Conservation (phyloP, 2,888 invertebrate species). For the Capitulum mitella region DNA sequence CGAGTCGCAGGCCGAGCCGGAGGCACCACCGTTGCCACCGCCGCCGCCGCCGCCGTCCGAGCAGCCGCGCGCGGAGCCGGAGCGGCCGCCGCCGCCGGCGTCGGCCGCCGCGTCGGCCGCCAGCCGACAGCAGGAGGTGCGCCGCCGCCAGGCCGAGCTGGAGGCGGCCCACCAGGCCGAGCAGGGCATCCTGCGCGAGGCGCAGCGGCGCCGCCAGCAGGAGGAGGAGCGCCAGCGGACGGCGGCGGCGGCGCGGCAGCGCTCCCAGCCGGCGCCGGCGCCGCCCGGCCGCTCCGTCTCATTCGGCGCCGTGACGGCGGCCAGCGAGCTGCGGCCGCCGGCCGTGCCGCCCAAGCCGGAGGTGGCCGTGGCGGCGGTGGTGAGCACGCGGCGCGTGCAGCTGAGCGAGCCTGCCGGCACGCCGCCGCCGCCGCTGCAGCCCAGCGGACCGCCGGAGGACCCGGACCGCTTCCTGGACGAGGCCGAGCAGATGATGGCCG, state of each 20-base stretch:
- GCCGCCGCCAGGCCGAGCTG: conserved; percentile 50
- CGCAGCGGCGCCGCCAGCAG: conserved; percentile 41
- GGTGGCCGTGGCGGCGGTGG: conserved; percentile 23
- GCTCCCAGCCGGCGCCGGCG: neutral
- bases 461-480: conserved; percentile 59
- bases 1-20: conserved; percentile 23
- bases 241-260: neutral
- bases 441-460: neutral
- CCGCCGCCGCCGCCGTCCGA: conserved; percentile 27
- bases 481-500: conserved; percentile 61
- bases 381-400: conserved; percentile 1
- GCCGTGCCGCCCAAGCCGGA: conserved; percentile 20
- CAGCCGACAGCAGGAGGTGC: conserved; percentile 49
- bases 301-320: neutral
- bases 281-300: conserved; percentile 18
- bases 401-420: neutral
- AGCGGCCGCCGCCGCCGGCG: conserved; percentile 37
- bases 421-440: neutral
- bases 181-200: conserved; percentile 44
- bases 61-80: conserved; percentile 11
- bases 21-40: conserved; percentile 36
- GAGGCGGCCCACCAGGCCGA: conserved; percentile 51
- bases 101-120: conserved; percentile 42
- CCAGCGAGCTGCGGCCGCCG: neutral
- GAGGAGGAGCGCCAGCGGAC: neutral